These are phyloP conservation scores for Pseudachorutes palmiensis DNA, from an alignment of 1,140 invertebrate species.

Conservation along the genomic window DNA sequence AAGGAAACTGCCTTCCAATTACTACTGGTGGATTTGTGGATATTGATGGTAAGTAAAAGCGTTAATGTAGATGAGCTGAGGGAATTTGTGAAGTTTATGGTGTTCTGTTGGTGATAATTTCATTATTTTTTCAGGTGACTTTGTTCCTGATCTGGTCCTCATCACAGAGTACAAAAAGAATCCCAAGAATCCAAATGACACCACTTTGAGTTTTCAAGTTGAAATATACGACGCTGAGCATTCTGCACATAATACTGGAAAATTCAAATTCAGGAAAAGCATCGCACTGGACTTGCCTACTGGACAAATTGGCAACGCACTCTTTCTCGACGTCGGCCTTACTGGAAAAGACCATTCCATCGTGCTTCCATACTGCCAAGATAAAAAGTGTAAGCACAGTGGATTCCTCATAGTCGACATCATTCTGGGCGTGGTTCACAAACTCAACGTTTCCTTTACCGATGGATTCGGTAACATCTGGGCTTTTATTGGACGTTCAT, in stretches of 20 bases:
- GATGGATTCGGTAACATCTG: neutral
- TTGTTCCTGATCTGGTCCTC: slow-evolving; percentile 18
- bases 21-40: slow-evolving; percentile 13
- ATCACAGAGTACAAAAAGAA: slow-evolving; percentile 1
- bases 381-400: slow-evolving; percentile 42
- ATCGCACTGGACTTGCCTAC: neutral
- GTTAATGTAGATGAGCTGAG: neutral
- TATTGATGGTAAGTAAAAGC: slow-evolving; percentile 12
- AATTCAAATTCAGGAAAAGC: neutral
- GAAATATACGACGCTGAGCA: neutral
- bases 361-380: slow-evolving; percentile 69
- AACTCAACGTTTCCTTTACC: slow-evolving; percentile 1
- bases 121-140: slow-evolving; percentile 11
- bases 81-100: neutral
- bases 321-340: slow-evolving; percentile 76
- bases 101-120: neutral
- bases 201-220: neutral
- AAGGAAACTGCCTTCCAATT: neutral
- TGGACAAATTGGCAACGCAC: slow-evolving; percentile 7
- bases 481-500: neutral
- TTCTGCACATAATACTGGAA: neutral
- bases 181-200: neutral
- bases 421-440: neutral
- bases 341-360: slow-evolving; percentile 64
- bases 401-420: slow-evolving; percentile 12